Conservation (phyloP, 1,140 invertebrate genomes). For the Whitmania pigra region DNA sequence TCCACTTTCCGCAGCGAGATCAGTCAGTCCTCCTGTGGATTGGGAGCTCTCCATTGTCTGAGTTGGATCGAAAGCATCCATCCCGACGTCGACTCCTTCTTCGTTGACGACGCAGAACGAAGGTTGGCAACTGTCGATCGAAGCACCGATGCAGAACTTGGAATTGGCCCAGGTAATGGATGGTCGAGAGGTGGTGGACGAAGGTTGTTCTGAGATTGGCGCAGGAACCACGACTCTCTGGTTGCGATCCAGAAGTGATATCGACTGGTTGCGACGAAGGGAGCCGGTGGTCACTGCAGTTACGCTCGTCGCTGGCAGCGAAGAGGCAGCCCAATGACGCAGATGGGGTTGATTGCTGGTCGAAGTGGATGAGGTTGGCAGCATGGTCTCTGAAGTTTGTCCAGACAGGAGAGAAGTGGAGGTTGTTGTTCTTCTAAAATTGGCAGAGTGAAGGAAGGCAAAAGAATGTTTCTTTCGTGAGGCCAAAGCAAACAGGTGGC, state of each 20-base stretch:
- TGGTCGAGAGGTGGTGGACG: background rate
- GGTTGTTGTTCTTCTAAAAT: background rate
- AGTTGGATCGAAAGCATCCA: background rate
- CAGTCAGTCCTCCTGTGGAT: background rate
- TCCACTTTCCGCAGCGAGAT: background rate
- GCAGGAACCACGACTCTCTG: conserved; percentile 7
- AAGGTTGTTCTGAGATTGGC: background rate
- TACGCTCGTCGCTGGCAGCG: background rate
- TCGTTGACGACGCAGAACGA: background rate
- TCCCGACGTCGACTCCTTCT: background rate
- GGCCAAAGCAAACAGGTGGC: conserved; percentile 3
- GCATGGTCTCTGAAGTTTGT: background rate
- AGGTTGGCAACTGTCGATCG: conserved; percentile 5
- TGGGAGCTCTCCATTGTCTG: background rate
- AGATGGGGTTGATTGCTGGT: background rate
- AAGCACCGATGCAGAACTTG: conserved; percentile 2
- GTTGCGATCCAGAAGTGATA: background rate
- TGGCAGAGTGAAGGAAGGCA: conserved; percentile 8
- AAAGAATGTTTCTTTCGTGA: conserved; percentile 13
- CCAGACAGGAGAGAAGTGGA: background rate
- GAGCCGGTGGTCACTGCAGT: background rate
- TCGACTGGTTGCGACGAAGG: conserved; percentile 1
- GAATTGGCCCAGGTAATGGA: background rate
- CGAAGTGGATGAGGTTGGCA: background rate
- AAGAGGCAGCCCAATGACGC: background rate